These are phyloP conservation scores for Orchesellides sinensis DNA, from an alignment of 2,888 invertebrate species.

Conservation along the genomic window DNA sequence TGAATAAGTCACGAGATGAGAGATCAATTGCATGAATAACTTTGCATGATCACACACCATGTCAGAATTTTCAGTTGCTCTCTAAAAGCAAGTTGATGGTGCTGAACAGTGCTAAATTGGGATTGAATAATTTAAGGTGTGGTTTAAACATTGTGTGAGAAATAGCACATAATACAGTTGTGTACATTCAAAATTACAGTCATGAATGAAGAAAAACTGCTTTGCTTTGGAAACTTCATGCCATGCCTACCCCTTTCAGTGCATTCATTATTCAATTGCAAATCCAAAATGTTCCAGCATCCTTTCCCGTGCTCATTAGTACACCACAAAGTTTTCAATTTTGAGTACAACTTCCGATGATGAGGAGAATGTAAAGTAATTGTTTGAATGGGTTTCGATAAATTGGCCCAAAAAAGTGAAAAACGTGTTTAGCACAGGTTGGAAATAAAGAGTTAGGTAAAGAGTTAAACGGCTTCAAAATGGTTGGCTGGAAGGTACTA, in stretches of 20 bases:
- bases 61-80: too few species aligned
- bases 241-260: too few species aligned
- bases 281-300: background rate
- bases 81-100: too few species aligned
- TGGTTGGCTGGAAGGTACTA: conserved; percentile 58
- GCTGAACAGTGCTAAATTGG: background rate
- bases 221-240: background rate
- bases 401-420: background rate
- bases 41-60: conserved; percentile 11
- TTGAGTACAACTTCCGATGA: background rate
- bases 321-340: too few species aligned
- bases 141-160: conserved; percentile 1
- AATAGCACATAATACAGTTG: background rate
- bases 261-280: too few species aligned
- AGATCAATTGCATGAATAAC: too few species aligned
- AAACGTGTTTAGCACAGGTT: background rate
- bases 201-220: background rate
- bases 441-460: background rate
- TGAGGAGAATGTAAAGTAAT: too few species aligned
- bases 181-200: background rate
- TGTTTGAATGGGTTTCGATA: background rate
- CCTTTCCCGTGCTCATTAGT: too few species aligned
- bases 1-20: too few species aligned
- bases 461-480: conserved; percentile 25
- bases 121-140: background rate